These are phyloP conservation scores for Euwallacea similis DNA, from an alignment of 1,140 invertebrate genomes.

Conservation along the genomic window DNA sequence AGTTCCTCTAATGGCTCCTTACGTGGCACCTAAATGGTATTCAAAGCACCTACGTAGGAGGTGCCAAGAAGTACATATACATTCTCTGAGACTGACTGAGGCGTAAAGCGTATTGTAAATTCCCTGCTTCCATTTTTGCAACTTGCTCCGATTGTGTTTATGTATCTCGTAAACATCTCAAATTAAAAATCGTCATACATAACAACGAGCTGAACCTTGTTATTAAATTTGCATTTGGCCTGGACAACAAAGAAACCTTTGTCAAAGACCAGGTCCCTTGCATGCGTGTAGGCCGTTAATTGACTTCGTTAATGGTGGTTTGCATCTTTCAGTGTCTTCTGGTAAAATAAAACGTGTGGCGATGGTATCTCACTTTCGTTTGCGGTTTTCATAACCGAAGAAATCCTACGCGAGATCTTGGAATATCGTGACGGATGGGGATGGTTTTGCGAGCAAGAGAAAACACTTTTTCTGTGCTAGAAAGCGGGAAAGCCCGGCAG, in stretches of 20 bases:
- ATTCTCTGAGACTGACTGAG: background rate
- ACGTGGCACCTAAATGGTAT: no score
- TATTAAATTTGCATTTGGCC: constrained; percentile 32
- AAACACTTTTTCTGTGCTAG: no score
- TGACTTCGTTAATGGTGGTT: constrained; percentile 5
- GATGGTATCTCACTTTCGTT: background rate
- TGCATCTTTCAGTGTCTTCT: background rate
- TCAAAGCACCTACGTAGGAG: no score
- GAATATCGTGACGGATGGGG: no score
- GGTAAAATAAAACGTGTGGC: background rate
- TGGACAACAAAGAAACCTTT: constrained; percentile 4
- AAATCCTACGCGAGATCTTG: no score
- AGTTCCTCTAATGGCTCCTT: no score
- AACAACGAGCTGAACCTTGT: constrained; percentile 19
- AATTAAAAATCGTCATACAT: constrained; percentile 32
- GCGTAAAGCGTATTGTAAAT: constrained; percentile 18
- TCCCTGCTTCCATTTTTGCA: constrained; percentile 18
- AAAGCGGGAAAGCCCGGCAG: no score
- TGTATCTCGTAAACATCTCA: constrained; percentile 33
- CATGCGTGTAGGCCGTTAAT: constrained; percentile 8
- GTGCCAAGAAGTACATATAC: no score
- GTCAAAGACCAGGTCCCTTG: constrained; percentile 7
- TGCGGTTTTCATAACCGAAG: background rate
- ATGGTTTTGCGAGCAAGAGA: no score
- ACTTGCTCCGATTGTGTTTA: constrained; percentile 27